Evolutionary conservation across 2,113 vertebrate species (phyloP).

Genomic region (Tachysurus vachellii): DNA sequence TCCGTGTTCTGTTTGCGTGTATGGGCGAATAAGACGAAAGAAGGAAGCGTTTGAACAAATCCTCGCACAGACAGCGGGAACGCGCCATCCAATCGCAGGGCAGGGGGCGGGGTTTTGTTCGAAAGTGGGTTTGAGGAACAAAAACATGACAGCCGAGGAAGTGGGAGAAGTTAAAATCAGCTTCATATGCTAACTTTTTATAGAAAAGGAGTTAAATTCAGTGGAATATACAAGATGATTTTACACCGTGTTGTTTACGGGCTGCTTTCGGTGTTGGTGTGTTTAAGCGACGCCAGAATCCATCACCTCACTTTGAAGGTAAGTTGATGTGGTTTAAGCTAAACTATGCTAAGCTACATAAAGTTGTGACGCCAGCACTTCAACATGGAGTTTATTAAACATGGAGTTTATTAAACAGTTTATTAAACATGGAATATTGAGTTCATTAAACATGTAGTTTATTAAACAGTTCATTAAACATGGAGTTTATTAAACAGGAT

Average conservation of each 20-base stretch:
- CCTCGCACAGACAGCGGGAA: neutral
- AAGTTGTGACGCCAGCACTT: neutral
- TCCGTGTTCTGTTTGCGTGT: too few relatives aligned
- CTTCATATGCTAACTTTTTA: neutral
- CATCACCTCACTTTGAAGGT: slow-evolving; percentile 70
- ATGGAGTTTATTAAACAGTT: neutral
- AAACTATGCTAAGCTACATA: neutral
- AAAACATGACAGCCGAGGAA: neutral
- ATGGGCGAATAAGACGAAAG: neutral
- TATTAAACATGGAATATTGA: neutral
- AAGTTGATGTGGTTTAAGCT: slow-evolving; percentile 36
- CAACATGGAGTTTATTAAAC: neutral
- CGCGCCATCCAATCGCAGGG: neutral
- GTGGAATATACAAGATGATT: slow-evolving; percentile 11
- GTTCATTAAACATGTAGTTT: neutral
- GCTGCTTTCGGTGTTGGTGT: slow-evolving; percentile 51
- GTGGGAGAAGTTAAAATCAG: neutral
- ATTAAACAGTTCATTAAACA: neutral
- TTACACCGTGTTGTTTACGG: slow-evolving; percentile 43
- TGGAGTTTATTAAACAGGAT: neutral
- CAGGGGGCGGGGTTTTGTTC: neutral
- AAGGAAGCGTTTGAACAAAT: neutral
- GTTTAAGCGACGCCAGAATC: slow-evolving; percentile 64
- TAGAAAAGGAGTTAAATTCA: neutral
- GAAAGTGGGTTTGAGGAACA: neutral